phyloP scores from a whole-genome alignment of 2,888 invertebrate species.

The Callyntrura guangdongensis region DNA sequence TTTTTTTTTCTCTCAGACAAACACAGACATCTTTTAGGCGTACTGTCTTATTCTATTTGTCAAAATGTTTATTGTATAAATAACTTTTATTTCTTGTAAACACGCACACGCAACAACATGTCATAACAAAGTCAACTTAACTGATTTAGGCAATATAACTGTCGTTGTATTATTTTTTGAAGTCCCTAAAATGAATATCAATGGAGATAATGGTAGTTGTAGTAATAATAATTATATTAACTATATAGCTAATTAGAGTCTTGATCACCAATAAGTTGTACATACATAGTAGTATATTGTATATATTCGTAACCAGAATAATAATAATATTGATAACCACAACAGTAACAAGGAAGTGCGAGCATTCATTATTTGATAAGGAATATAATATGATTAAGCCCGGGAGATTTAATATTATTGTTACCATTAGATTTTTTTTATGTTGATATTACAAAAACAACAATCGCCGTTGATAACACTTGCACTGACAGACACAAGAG shows the following conservation, averaged over 20 bases:
- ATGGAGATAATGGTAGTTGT: not conserved
- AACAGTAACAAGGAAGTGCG: constrained; percentile 9
- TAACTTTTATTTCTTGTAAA: not conserved
- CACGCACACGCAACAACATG: not conserved
- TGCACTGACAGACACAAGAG: too few relatives aligned
- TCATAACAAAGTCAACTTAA: not conserved
- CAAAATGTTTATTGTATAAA: not conserved
- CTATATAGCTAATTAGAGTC: constrained; percentile 18
- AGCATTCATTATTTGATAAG: not conserved
- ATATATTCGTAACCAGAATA: not conserved
- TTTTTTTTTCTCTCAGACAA: too few relatives aligned
- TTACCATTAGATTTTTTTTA: not conserved
- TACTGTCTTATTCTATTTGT: too few relatives aligned
- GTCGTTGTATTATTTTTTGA: constrained; percentile 32
- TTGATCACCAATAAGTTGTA: constrained; percentile 46
- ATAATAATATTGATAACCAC: constrained; percentile 21
- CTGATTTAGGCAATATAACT: not conserved
- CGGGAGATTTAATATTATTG: not conserved
- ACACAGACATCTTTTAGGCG: too few relatives aligned
- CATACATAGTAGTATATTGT: constrained; percentile 29
- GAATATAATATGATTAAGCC: not conserved
- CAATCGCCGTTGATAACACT: not conserved
- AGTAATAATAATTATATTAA: constrained; percentile 9
- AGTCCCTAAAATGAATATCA: too few relatives aligned
- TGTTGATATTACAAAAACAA: not conserved